Base-by-base conservation (phyloP, 2,888 invertebrate species). In the Phanerotoma sp. region DNA sequence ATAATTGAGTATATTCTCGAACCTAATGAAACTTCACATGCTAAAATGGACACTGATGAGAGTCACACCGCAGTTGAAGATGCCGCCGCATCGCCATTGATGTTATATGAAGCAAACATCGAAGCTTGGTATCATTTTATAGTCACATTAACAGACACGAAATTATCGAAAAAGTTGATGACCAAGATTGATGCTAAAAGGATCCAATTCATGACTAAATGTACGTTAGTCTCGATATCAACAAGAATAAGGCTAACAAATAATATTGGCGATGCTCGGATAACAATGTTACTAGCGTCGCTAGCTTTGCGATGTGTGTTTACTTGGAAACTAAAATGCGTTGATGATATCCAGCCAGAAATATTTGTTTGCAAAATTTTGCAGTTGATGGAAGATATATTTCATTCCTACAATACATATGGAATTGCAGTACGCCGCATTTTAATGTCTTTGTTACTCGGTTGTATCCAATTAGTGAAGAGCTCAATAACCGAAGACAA, bases 121-220 rank as follows among this genome's bases (percentile, higher is more conserved):
- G 76, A 77, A 47, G 74, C 77, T 2, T 77, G 75, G 75, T 75
- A 77, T 21, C 70, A 77, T 38, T 65, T 77, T n/a, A 64, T 77
- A 11, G 75, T 77, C 1, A 68, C 70, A n/a, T 61, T 77, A 3
- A 77, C 77, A 0, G 73, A 76, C 18, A 70, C 71, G 4, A 69
- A 74, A 35, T 69, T 72, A 3, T 57, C 64, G 1, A 67, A 64
- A 41, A 52, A 58, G 16, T 25, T 54, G 7, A 45, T 55, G 7
- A 21, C 32, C 1, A 41, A 48, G 3, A 56, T 63, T 16, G 54
- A 57, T 15, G 16, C 57, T 1, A 13, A 32, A 1, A 55, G 49
- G 16, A 56, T 63, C 38, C 63, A 58, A 13, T 46, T 69, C 0
- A 71, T 74, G 40, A 73, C 70, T 0, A 66, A 63, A 47, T 60